Percentiles rank a stretch among this genome's conserved stretches.
These are phyloP conservation scores for Cryptophagus acutangulus DNA, from an alignment of 2,888 invertebrate species.

Conservation along the genomic window DNA sequence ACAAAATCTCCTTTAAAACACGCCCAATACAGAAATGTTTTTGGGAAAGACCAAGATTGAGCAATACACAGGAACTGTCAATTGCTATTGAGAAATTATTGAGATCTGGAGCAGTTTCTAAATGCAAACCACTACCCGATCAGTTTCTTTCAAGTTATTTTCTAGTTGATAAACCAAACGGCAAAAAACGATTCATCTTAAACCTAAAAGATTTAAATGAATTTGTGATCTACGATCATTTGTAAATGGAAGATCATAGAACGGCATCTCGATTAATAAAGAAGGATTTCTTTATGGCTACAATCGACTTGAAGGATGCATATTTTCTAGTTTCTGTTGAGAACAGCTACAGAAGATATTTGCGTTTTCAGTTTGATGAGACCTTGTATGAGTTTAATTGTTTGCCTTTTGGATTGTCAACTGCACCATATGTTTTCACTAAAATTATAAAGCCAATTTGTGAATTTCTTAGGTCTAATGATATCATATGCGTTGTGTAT, in stretches of 20 bases:
- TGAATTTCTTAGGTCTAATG: slow-evolving; percentile 6
- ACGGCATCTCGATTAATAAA: slow-evolving; percentile 20
- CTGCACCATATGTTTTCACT: slow-evolving; percentile 19
- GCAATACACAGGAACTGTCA: no score
- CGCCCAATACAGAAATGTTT: no score
- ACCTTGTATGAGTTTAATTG: slow-evolving; percentile 17
- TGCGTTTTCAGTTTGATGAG: slow-evolving; percentile 12
- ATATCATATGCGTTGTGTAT: slow-evolving; percentile 9
- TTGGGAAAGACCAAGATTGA: no score
- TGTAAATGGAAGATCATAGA: slow-evolving; percentile 27
- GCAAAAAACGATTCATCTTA: slow-evolving; percentile 11
- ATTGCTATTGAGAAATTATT: no score
- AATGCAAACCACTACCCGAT: background rate
- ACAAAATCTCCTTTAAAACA: no score
- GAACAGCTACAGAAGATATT: slow-evolving; percentile 9
- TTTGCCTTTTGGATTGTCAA: slow-evolving; percentile 15
- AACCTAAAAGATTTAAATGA: slow-evolving; percentile 22
- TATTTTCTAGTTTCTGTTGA: slow-evolving; percentile 14
- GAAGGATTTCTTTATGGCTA: slow-evolving; percentile 6
- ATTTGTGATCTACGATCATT: slow-evolving; percentile 23
- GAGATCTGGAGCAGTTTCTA: background rate
- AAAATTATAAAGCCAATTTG: slow-evolving; percentile 18
- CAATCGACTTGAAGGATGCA: slow-evolving; percentile 16
- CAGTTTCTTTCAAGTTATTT: background rate
- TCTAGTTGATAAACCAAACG: slow-evolving; percentile 11